Percentiles rank a stretch among this genome's conserved stretches.
These are phyloP conservation scores for Catharus ustulatus DNA, from an alignment of 2,797 vertebrate species.

Conservation along the genomic window DNA sequence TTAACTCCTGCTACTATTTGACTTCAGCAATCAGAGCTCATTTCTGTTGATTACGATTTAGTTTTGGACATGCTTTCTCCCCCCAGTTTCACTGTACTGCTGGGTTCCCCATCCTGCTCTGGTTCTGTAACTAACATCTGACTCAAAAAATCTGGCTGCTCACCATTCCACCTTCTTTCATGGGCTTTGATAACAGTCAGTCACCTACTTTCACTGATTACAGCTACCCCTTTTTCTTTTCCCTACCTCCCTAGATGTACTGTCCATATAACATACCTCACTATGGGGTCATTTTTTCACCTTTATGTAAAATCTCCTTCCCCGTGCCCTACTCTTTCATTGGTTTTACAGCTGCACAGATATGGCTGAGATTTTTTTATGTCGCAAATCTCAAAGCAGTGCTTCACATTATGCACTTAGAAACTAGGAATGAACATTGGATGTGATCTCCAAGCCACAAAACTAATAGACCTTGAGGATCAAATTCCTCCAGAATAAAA, in stretches of 20 bases:
- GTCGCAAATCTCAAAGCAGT: neutral
- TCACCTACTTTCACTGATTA: neutral
- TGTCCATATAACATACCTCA: neutral
- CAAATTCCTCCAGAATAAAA: neutral
- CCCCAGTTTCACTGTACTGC: neutral
- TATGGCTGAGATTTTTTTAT: neutral
- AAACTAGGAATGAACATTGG: neutral
- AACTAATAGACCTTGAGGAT: neutral
- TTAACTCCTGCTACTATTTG: neutral
- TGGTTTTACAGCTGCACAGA: neutral
- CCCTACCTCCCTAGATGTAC: neutral
- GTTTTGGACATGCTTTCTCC: neutral
- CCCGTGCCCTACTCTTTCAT: neutral
- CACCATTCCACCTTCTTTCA: neutral
- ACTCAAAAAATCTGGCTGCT: neutral
- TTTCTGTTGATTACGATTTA: neutral
- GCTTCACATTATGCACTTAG: neutral
- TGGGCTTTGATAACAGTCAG: neutral
- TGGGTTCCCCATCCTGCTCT: neutral
- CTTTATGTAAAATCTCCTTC: neutral
- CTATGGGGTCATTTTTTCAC: neutral
- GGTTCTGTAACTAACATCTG: neutral
- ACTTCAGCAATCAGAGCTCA: neutral
- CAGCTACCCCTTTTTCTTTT: neutral
- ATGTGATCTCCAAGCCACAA: neutral